phyloP scores from a whole-genome alignment of 2,888 invertebrate species.

The Drosophila robusta region DNA sequence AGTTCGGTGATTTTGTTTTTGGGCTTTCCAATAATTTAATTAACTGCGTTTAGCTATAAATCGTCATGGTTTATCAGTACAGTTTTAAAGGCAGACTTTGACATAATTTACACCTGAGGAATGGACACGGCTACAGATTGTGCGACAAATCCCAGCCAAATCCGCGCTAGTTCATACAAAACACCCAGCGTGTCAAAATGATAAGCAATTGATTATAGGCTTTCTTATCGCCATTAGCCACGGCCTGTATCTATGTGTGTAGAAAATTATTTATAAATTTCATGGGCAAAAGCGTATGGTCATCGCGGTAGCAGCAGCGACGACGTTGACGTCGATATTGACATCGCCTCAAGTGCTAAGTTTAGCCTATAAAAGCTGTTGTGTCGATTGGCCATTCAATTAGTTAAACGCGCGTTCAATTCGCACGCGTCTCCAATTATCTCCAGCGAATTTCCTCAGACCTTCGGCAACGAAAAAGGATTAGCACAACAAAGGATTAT shows the following conservation, averaged over 20 bases:
- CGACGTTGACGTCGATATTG: constrained; percentile 24
- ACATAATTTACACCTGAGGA: constrained; percentile 45
- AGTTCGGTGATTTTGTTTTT: constrained; percentile 12
- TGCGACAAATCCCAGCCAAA: constrained; percentile 41
- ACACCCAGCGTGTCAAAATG: constrained; percentile 8
- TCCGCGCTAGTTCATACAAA: constrained; percentile 19
- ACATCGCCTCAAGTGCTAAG: constrained; percentile 31
- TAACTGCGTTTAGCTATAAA: constrained; percentile 40
- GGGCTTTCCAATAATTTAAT: constrained; percentile 44
- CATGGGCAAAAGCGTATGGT: constrained; percentile 28
- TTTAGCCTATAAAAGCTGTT: constrained; percentile 58
- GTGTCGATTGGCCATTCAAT: constrained; percentile 35
- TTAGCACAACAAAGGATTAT: constrained; percentile 33
- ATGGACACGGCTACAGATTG: background rate
- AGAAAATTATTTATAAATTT: constrained; percentile 44
- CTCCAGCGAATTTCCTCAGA: background rate
- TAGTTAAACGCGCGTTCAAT: constrained; percentile 46
- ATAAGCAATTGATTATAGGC: constrained; percentile 50
- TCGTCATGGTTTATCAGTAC: constrained; percentile 34
- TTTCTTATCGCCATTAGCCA: constrained; percentile 44
- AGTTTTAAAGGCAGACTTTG: constrained; percentile 31
- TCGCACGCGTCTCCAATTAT: constrained; percentile 21
- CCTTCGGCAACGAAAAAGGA: background rate
- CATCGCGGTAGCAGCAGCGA: constrained; percentile 14
- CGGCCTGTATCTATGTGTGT: constrained; percentile 25